phyloP scores from a whole-genome alignment of 2,797 vertebrate species.

The Notolepis coatsorum region DNA sequence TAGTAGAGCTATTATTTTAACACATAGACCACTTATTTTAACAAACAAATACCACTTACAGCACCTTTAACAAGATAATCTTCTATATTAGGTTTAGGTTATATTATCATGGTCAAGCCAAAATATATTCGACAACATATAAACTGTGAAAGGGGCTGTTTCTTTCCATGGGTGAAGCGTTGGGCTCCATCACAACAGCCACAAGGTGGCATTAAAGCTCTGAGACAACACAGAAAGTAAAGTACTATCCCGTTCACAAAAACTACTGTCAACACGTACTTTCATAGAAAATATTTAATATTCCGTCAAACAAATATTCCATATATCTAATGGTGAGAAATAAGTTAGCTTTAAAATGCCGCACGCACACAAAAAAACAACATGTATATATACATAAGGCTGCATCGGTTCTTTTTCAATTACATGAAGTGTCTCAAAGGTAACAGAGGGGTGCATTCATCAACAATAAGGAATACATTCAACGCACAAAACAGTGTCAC shows the following conservation, averaged over 20 bases:
- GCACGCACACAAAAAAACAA: background rate
- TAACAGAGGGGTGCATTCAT: conserved; percentile 1
- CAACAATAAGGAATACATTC: background rate
- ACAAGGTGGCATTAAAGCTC: background rate
- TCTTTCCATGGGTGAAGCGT: background rate
- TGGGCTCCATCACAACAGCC: background rate
- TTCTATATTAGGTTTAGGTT: background rate
- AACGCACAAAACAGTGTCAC: background rate
- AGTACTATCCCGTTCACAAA: background rate
- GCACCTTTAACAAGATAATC: too few relatives aligned
- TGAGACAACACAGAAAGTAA: background rate
- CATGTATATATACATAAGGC: conserved; percentile 3
- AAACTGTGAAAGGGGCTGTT: background rate
- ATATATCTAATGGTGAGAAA: conserved; percentile 12
- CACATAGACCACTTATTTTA: too few relatives aligned
- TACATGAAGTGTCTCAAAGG: background rate
- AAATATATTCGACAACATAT: background rate
- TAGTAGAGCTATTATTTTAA: background rate
- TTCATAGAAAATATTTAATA: conserved; percentile 34
- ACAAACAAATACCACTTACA: too few relatives aligned
- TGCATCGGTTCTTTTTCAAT: background rate
- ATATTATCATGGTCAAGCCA: background rate
- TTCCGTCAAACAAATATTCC: background rate
- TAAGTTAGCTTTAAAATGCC: background rate
- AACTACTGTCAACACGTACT: too few relatives aligned